Base-by-base conservation (phyloP, 2,888 invertebrate species). In the Dilophus febrilis region DNA sequence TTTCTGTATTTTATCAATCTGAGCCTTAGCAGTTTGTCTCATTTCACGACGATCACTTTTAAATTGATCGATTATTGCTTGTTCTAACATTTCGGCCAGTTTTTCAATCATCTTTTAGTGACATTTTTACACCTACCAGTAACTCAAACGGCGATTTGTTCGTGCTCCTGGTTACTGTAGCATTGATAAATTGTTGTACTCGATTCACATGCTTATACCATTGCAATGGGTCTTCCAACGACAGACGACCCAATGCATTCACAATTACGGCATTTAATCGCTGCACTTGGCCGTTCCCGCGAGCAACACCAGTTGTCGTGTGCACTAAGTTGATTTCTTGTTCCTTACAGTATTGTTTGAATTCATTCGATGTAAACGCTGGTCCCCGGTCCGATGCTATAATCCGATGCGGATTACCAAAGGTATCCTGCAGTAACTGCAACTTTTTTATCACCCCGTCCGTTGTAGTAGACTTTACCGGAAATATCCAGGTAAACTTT, bases 231-330 rank as follows among this genome's bases (percentile, higher is more conserved):
- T 33, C 17, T 3, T 8, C 16, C 12, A n/a, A 14, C 8, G 33
- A 5, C 6, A 33, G 4, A 6, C 16, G 13, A 5, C 16, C 5
- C 33, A 33, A 17, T 8, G 13, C 13, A 16, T 14, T 8, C 8
- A 5, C 16, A 6, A 33, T 8, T 6, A n/a, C 17, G 6, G 16
- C 6, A 33, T 40, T 44, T 29, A 39, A 3, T 3, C 38, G 29
- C 27, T 44, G 38, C 17, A 44, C 39, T 33, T 44, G 42, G 3
- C 40, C 42, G 28, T 42, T 43, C 4, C 37, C 42, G 12, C 37
- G 18, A 7, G 42, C 37, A 17, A 29, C 22, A 4, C 38, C 39
- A 16, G 38, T 38, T 4, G 42, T 37, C 17, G 35, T 29, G 22
- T 39, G n/a, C 17, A 35, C 29, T 32, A 39, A 42, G 34, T 37